Conservation (phyloP, 2,113 vertebrate species). For the Maccullochella peelii region DNA sequence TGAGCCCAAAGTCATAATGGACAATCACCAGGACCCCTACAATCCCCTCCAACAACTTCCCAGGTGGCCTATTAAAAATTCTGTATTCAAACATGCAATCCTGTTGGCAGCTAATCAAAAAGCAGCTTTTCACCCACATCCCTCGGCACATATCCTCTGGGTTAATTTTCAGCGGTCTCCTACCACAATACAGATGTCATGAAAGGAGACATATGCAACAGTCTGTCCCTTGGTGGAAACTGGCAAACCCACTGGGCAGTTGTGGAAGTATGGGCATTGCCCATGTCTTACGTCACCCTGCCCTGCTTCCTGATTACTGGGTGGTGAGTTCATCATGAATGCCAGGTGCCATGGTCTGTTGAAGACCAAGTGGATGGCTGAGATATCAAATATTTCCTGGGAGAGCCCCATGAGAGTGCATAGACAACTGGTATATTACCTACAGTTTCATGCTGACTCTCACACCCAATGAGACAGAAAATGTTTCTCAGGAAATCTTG, state of each 20-base stretch:
- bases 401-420: constrained; percentile 10
- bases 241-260: constrained; percentile 15
- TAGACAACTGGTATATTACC: background rate
- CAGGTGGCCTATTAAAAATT: constrained; percentile 53
- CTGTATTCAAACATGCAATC: constrained; percentile 48
- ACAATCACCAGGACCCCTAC: constrained; percentile 47
- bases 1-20: constrained; percentile 41
- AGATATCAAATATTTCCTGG: constrained; percentile 47
- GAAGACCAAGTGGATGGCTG: constrained; percentile 24
- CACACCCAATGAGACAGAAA: background rate
- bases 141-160: constrained; percentile 14
- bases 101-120: constrained; percentile 65
- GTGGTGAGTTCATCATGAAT: constrained; percentile 49
- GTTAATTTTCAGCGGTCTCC: constrained; percentile 54
- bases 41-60: constrained; percentile 29
- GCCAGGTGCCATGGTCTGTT: constrained; percentile 41
- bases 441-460: background rate
- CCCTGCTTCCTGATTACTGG: constrained; percentile 30
- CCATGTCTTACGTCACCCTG: constrained; percentile 28
- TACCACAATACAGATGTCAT: constrained; percentile 35
- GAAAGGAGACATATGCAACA: constrained; percentile 42
- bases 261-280: constrained; percentile 42
- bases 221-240: constrained; percentile 52
- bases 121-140: constrained; percentile 35
- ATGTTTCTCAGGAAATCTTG: constrained; percentile 4